phyloP scores from a whole-genome alignment of 2,888 invertebrate genomes.

The Drosophila recens region DNA sequence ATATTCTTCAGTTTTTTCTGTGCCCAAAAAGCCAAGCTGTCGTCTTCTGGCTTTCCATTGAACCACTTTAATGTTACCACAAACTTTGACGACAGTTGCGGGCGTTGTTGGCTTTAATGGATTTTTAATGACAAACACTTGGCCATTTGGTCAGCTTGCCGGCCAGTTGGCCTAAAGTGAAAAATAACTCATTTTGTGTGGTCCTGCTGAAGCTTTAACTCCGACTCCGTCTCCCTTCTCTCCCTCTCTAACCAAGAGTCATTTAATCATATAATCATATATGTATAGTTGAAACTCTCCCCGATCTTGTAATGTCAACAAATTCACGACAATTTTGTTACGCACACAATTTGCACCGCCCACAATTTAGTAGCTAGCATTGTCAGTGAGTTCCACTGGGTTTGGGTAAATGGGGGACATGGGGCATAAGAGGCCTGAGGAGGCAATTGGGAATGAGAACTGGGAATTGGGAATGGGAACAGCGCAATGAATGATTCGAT shows the following conservation, averaged over 20 bases:
- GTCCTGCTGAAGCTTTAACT: constrained; percentile 8
- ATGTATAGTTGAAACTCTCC: neutral
- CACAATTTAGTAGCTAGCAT: constrained; percentile 60
- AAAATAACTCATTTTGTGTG: constrained; percentile 72
- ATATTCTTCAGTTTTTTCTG: neutral
- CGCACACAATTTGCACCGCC: constrained; percentile 59
- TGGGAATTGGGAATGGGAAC: neutral
- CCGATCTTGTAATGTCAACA: constrained; percentile 59
- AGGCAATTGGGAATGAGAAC: neutral
- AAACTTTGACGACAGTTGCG: constrained; percentile 65
- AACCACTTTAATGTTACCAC: constrained; percentile 48
- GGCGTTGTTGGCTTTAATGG: constrained; percentile 61
- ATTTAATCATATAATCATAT: constrained; percentile 48
- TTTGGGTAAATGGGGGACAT: neutral
- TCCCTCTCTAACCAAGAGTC: neutral
- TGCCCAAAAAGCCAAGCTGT: constrained; percentile 39
- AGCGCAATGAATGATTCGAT: constrained; percentile 33
- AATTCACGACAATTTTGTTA: constrained; percentile 69
- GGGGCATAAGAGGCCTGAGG: neutral
- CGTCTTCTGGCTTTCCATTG: constrained; percentile 19
- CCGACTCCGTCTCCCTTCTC: neutral
- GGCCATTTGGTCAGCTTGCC: constrained; percentile 13
- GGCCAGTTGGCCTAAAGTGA: constrained; percentile 49
- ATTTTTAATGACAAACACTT: constrained; percentile 74
- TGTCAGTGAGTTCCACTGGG: constrained; percentile 4